A percentile compares a stretch with the other conserved stretches of the same genome.
Conservation (phyloP, 2,113 vertebrate species). For the Trematocara macrostoma region DNA sequence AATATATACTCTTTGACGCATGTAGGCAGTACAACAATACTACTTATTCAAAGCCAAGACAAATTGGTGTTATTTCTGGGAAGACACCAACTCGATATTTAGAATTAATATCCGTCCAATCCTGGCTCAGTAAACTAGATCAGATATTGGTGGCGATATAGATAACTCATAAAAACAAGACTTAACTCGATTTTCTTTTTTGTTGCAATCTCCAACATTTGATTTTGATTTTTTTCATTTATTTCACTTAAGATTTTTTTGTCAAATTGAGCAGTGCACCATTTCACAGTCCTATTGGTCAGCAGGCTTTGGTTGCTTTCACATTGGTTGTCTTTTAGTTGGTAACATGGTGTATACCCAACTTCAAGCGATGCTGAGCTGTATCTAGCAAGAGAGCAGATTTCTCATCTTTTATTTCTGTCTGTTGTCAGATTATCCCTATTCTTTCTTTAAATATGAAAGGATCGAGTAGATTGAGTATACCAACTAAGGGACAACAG, state of each 20-base stretch:
- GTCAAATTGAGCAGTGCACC: neutral
- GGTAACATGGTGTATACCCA: fast-evolving
- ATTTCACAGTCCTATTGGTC: neutral
- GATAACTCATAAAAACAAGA: neutral
- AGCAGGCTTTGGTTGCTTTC: neutral
- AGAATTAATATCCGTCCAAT: neutral
- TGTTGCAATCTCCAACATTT: neutral
- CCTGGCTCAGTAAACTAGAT: neutral
- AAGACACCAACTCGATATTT: neutral
- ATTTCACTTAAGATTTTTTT: neutral
- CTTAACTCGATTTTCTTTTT: neutral
- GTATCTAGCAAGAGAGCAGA: neutral
- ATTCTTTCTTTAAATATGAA: neutral
- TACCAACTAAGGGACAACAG: neutral
- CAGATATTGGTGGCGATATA: neutral
- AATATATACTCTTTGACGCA: neutral
- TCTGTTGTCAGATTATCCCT: neutral
- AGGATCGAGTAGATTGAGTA: neutral
- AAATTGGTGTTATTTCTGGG: neutral
- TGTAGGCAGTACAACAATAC: neutral
- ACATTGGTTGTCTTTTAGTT: neutral
- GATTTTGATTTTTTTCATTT: neutral
- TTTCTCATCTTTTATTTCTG: fast-evolving
- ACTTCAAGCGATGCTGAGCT: neutral
- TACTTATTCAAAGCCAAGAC: neutral